Base-by-base conservation (phyloP, 1,140 invertebrate genomes). In the Drosophila carrolli region DNA sequence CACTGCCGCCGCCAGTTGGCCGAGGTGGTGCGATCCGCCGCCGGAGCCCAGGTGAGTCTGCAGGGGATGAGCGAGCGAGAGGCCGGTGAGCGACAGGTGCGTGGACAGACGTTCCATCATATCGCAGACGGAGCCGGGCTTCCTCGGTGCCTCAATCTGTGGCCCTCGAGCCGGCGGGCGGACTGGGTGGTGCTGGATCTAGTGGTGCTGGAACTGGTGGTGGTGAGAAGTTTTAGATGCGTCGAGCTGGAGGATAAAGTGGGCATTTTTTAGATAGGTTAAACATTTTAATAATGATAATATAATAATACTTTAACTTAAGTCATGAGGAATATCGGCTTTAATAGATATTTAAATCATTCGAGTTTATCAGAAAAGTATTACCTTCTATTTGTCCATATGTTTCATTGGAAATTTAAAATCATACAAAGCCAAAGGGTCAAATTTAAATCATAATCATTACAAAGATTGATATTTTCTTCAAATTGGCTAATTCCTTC, bases 101-200 rank as follows among this genome's bases (percentile, higher is more conserved):
- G 92, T 92, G 70, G 91, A 92, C 75, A 92, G 90, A 74, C 91
- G 91, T 81, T 92, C 92, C 92, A 92, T 92, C 91, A 92, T 92
- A 91, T 83, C 84, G 51, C 62, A 41, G 60, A 38, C 29, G 50
- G 50, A 68, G 65, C 63, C 51, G 55, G 51, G 53, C 44, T 58
- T 48, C 35, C 51, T 57, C 66, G 65, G 47, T 65, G 65, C 46
- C 60, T 68, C 60, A 68, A 66, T 43, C 38, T 66, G 27, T 48
- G 65, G 47, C 61, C 60, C 29, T 51, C 38, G 46, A 67, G 60
- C 37, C 60, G 65, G 19, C 63, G 60, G 65, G 46, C 48, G 74
- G 54, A 67, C 35, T 48, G 62, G 54, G 75, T 76, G 44, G 57
- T 46, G 23, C 29, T 68, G 62, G 55, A 53, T 16, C 57, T 62